Evolutionary conservation across 2,113 vertebrate genomes (phyloP), one percentile per base, ranked within the genome.

Genomic region (Candoia aspera): DNA sequence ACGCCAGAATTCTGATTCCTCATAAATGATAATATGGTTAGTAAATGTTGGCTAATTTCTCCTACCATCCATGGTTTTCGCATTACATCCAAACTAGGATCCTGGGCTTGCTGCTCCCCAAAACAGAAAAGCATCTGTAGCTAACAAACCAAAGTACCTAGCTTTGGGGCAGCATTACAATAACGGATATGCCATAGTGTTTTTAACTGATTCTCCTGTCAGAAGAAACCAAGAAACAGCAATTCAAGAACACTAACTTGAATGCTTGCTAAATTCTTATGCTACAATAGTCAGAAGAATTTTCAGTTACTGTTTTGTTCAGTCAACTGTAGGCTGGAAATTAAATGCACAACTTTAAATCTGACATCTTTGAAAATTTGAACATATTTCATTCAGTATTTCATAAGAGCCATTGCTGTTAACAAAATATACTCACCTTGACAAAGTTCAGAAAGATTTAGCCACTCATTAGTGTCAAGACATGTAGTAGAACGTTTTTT

Each of bases 401-500:
- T 8, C 33, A 79, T 79, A 79, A 2, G 6, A 79, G 6, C 68
- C n/a, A 37, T 33, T 79, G 68, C 17, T 37, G 2, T 37, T 37
- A 13, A 19, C 33, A 79, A 79, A 79, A 79, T n/a, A 79, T 79
- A 79, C 68, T 79, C n/a, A 79, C 68, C n/a, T 79, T 79, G 68
- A 37, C 68, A 79, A 79, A 37, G 15, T 79, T 15, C 17, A 37
- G 68, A 13, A 79, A 79, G n/a, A 19, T 37, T 2, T 79, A 33
- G 37, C 68, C 68, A 79, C 33, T 17, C 8, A 33, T 1, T 37
- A 37, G 68, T 8, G 6, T 3, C 33, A 79, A 3, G 68, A 79
- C 68, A 79, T 37, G 2, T 79, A 0, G 37, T 37, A 8, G 0
- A 37, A 79, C 15, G n/a, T 3, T 0, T 0, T 37, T 0, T 79